Evolutionary conservation across 2,797 vertebrate species (phyloP).

Genomic region (Champsocephalus esox): DNA sequence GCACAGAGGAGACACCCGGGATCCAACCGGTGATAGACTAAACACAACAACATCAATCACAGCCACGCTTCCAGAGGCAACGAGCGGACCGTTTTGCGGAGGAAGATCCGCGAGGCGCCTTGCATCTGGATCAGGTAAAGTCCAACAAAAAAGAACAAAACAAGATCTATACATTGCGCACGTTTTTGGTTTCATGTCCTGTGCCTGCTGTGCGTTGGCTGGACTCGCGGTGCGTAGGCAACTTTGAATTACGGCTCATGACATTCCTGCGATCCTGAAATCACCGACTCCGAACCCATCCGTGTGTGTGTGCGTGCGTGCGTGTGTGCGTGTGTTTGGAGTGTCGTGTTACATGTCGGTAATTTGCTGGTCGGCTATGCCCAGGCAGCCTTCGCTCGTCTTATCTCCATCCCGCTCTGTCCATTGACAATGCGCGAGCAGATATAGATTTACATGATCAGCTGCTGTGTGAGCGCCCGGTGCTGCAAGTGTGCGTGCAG

Average conservation of each 20-base stretch:
- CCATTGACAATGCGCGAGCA: slow-evolving; percentile 38
- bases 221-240: slow-evolving; percentile 58
- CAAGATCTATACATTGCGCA: slow-evolving; percentile 45
- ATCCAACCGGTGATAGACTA: slow-evolving; percentile 36
- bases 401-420: slow-evolving; percentile 35
- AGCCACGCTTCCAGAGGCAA: slow-evolving; percentile 33
- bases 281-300: slow-evolving; percentile 31
- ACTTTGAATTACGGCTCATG: slow-evolving; percentile 59
- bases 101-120: slow-evolving; percentile 39
- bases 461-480: slow-evolving; percentile 21
- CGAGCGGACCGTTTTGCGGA: slow-evolving; percentile 40
- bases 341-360: slow-evolving; percentile 28
- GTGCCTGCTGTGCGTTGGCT: slow-evolving; percentile 31
- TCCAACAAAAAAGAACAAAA: slow-evolving; percentile 8
- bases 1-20: slow-evolving; percentile 50
- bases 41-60: neutral
- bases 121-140: slow-evolving; percentile 72
- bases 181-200: slow-evolving; percentile 25
- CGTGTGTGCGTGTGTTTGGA: neutral
- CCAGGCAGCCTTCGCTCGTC: slow-evolving; percentile 31
- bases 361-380: slow-evolving; percentile 30
- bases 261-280: slow-evolving; percentile 61
- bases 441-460: slow-evolving; percentile 31
- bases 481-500: neutral
- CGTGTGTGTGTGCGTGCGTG: neutral